Evolutionary conservation across 2,888 invertebrate species (phyloP).

Genomic region (Philhelius pedissequus): DNA sequence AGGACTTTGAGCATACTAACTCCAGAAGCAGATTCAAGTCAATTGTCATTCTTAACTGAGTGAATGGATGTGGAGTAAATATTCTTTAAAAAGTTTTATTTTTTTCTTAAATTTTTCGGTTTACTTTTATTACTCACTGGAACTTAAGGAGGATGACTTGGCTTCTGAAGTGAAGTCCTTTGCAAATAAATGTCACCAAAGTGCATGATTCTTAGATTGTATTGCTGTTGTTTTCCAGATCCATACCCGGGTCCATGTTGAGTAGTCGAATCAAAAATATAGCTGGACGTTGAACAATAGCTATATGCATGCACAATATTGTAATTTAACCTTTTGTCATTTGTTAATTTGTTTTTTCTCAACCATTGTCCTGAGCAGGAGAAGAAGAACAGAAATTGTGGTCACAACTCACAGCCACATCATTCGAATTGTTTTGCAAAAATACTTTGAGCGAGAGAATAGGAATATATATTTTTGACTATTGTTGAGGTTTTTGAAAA

Average conservation of each 20-base stretch:
- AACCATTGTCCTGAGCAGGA: neutral
- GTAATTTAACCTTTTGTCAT: slow-evolving; percentile 46
- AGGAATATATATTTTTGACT: neutral
- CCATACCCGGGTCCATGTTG: too few species aligned
- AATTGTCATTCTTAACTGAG: slow-evolving; percentile 19
- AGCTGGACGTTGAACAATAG: slow-evolving; percentile 26
- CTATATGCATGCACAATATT: slow-evolving; percentile 10
- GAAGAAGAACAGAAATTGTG: neutral
- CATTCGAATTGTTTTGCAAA: neutral
- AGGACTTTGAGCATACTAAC: slow-evolving; percentile 20
- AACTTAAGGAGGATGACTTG: slow-evolving; percentile 12
- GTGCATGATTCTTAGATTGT: slow-evolving; percentile 28
- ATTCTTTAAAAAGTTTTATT: slow-evolving; percentile 26
- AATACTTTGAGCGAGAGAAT: neutral
- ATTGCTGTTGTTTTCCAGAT: neutral
- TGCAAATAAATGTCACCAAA: slow-evolving; percentile 65
- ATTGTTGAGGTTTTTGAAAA: neutral
- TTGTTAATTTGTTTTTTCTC: slow-evolving; percentile 26
- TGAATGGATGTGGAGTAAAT: slow-evolving; percentile 52
- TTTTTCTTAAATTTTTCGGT: neutral
- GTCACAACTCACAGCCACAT: slow-evolving; percentile 10
- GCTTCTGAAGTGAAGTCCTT: slow-evolving; percentile 53
- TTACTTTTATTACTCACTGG: neutral
- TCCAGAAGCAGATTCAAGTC: slow-evolving; percentile 32
- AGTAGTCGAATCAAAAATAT: neutral